phyloP scores from a whole-genome alignment of 2,797 vertebrate species.

The Mus caroli region DNA sequence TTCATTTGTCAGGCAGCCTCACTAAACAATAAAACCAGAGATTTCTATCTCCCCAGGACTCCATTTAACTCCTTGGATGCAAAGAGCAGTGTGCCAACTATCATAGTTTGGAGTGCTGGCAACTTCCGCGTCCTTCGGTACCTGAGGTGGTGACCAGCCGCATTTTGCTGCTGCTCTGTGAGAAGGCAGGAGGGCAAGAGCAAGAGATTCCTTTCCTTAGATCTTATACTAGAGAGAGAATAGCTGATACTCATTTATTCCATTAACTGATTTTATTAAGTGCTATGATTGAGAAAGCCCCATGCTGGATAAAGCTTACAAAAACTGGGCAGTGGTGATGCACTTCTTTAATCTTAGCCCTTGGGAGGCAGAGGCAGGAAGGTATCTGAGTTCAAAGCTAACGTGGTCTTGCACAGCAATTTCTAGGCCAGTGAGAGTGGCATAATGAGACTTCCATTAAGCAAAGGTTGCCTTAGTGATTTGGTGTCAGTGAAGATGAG shows the following conservation, averaged over 20 bases:
- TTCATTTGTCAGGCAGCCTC: conserved; percentile 86
- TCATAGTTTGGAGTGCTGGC: background rate
- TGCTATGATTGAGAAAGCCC: background rate
- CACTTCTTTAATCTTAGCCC: background rate
- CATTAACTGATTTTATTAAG: conserved; percentile 36
- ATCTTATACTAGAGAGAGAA: conserved; percentile 7
- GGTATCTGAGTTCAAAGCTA: background rate
- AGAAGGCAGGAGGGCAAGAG: background rate
- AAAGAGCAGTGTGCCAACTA: conserved; percentile 73
- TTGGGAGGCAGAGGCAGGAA: background rate
- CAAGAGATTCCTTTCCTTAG: conserved; percentile 34
- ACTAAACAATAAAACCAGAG: conserved; percentile 88
- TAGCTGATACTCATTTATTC: background rate
- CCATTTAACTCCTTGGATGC: conserved; percentile 88
- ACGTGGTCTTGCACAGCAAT: background rate
- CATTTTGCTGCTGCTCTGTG: background rate
- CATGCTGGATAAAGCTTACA: conserved; percentile 12
- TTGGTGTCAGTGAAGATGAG: background rate
- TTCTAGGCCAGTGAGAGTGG: background rate
- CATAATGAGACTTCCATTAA: background rate
- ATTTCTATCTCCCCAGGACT: conserved; percentile 88
- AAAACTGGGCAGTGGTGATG: background rate
- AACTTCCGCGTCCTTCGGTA: background rate
- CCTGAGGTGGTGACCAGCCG: background rate
- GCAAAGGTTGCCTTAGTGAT: background rate